Evolutionary conservation across 2,888 invertebrate genomes (phyloP), one percentile per base, ranked within the genome.

Genomic region (Sclerodermus sp.): DNA sequence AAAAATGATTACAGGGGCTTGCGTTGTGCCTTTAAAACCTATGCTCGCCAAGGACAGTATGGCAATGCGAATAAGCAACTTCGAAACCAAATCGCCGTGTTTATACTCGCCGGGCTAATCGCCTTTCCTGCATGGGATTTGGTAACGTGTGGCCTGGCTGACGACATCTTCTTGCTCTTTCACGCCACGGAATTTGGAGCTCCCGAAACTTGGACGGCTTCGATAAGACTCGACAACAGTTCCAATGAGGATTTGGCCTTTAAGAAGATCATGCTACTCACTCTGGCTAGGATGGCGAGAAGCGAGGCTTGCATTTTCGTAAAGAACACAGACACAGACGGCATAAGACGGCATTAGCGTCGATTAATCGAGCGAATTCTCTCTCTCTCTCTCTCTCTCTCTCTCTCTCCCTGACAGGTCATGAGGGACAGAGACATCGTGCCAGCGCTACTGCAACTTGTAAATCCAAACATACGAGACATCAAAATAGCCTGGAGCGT

Each of bases 191-290:
- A 76, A 57, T 44, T 62, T 15, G 64, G 60, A 3, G 53, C 49
- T 9, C 8, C 13, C 2, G 55, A 52, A 1, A 59, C 72, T 2
- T 77, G 78, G 71, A 59, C 70, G 1, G 51, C 68, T 14, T 17
- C 47, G 12, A 51, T 71, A 1, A 50, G 45, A 16, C 66, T 76
- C 43, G 60, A 60, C 5, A n/a, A n/a, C n/a, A 43, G 58, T 1
- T 67, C 53, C 5, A 60, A 60, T 10, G 60, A 67, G 12, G 72
- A 77, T 51, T 55, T 75, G 13, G 49, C 60, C n/a, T 79, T 79
- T 39, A 74, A 73, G 50, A 76, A 74, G 51, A 67, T 62, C 17
- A 44, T 79, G 6, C 51, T 79, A 3, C 44, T 74, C 9, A 68
- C 66, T 43, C 34, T 75, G 1, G 68, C 60, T 10, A 62, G 66